These are phyloP conservation scores for Drosophila cracens DNA, from an alignment of 2,888 invertebrate species.

Conservation along the genomic window DNA sequence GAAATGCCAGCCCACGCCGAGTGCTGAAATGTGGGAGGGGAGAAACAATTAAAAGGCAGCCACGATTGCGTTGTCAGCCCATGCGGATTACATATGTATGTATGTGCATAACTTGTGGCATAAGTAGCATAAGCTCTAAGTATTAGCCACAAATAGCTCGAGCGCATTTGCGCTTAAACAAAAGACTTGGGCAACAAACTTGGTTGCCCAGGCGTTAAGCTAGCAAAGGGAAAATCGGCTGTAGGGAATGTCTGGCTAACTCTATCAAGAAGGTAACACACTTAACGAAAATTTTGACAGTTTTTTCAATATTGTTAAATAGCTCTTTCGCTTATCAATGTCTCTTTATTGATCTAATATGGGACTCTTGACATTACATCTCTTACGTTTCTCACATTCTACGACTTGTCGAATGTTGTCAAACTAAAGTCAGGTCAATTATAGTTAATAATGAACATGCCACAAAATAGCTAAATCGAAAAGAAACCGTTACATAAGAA, in stretches of 20 bases:
- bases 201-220: constrained; percentile 46
- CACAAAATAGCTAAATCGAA: neutral
- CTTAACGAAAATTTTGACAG: neutral
- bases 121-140: neutral
- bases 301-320: neutral
- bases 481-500: neutral
- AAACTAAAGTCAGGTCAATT: neutral
- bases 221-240: constrained; percentile 5
- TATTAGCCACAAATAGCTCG: constrained; percentile 27
- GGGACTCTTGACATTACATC: neutral
- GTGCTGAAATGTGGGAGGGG: constrained; percentile 36
- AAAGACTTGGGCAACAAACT: constrained; percentile 75
- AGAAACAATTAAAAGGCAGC: constrained; percentile 55
- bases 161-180: constrained; percentile 35
- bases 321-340: neutral
- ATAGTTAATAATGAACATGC: neutral
- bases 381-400: neutral
- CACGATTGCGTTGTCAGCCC: constrained; percentile 55
- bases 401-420: neutral
- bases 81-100: constrained; percentile 14
- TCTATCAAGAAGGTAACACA: neutral
- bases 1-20: constrained; percentile 5
- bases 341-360: neutral
- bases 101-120: neutral
- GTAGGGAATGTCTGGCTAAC: neutral